A percentile compares a stretch with the other conserved stretches of the same genome.
These are phyloP conservation scores for Raja brachyura DNA, from an alignment of 2,113 vertebrate species.

Conservation along the genomic window DNA sequence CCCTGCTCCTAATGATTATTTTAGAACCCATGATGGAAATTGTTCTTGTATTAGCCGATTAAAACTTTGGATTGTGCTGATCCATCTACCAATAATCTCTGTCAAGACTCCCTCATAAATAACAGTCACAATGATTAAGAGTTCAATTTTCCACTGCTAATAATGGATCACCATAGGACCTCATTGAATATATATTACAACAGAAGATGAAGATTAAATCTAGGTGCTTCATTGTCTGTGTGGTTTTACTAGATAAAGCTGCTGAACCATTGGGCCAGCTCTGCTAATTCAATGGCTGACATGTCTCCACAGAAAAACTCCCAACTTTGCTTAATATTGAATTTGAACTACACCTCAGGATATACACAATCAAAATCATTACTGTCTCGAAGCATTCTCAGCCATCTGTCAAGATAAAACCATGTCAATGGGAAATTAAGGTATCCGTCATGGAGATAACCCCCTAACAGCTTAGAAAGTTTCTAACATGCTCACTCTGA, in stretches of 20 bases:
- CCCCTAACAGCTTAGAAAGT: background rate
- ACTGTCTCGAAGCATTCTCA: background rate
- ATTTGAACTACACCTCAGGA: background rate
- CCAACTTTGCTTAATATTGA: background rate
- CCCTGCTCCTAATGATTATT: background rate
- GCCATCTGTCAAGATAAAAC: background rate
- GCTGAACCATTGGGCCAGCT: background rate
- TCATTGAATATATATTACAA: no score
- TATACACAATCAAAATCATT: background rate
- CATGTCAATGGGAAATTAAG: background rate
- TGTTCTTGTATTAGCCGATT: background rate
- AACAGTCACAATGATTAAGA: background rate
- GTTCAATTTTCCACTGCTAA: background rate
- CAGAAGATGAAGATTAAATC: background rate
- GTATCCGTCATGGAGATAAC: slow-evolving; percentile 14
- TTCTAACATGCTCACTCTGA: background rate
- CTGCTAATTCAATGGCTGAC: background rate
- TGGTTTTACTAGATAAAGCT: background rate
- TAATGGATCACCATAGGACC: background rate
- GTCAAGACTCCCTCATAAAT: background rate
- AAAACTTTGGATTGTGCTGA: background rate
- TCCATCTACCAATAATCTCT: background rate
- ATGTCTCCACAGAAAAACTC: no score
- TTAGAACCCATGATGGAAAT: background rate
- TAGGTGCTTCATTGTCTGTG: background rate